Percentiles rank a stretch among this genome's conserved stretches.
Conservation (phyloP, 2,797 vertebrate genomes). For the Distichodus sexfasciatus region DNA sequence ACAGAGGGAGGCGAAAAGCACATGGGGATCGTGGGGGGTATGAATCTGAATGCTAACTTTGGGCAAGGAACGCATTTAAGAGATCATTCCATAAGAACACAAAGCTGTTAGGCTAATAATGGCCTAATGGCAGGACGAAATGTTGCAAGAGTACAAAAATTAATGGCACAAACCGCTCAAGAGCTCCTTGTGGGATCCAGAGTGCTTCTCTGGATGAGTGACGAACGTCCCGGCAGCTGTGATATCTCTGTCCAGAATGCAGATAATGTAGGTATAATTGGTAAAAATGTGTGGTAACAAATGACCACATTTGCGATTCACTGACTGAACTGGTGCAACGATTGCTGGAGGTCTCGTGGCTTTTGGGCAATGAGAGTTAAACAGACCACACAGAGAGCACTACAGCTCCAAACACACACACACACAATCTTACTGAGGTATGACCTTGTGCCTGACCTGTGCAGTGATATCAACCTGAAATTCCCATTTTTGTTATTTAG, state of each 20-base stretch:
- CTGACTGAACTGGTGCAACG: slow-evolving; percentile 31
- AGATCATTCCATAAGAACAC: not conserved
- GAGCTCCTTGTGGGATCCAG: not conserved
- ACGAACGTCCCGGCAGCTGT: slow-evolving; percentile 33
- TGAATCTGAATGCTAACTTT: no score
- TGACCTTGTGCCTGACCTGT: slow-evolving; percentile 42
- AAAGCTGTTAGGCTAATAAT: not conserved
- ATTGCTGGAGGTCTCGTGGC: slow-evolving; percentile 52
- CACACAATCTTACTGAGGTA: slow-evolving; percentile 31
- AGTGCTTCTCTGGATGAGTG: not conserved
- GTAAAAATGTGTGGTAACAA: slow-evolving; percentile 45
- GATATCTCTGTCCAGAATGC: slow-evolving; percentile 31
- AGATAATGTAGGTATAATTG: slow-evolving; percentile 45
- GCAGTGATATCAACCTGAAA: slow-evolving; percentile 57
- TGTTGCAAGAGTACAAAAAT: not conserved
- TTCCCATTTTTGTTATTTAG: slow-evolving; percentile 27
- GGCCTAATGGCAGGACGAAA: not conserved
- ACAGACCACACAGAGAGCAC: slow-evolving; percentile 69
- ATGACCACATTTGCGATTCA: slow-evolving; percentile 29
- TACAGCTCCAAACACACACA: slow-evolving; percentile 40
- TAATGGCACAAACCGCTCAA: not conserved
- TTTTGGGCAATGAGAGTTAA: slow-evolving; percentile 60
- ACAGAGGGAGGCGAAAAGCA: not conserved
- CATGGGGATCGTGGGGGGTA: not conserved
- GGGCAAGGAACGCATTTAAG: not conserved